Base-by-base conservation (phyloP, 2,888 invertebrate genomes). In the Hypomecis atomaria region DNA sequence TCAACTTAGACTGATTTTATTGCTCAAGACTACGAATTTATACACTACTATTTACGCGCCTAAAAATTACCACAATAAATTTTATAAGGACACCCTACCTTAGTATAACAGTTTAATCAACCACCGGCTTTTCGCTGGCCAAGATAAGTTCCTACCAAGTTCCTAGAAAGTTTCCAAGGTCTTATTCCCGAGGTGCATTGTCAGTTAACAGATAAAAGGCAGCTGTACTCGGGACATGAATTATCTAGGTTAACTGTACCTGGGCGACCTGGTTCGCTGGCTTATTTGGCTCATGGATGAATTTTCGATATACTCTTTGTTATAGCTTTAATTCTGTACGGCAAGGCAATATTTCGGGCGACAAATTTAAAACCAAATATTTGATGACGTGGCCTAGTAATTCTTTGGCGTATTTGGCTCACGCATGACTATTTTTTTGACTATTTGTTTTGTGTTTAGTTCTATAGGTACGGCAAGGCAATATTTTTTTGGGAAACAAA, bases 231-330 rank as follows among this genome's bases (percentile, higher is more conserved):
- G 65, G 60, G 62, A 59, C 72, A 71, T 77, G 72, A 78, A 77
- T 73, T 77, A 81, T 75, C 71, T 73, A 70, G 78, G 76, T 73
- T 80, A 78, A 70, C 71, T 68, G 61, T 59, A 65, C 65, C 67
- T 73, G 76, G 71, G 67, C 62, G 76, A 72, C 76, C 75, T 68
- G 73, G 71, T 76, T 78, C 68, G 59, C 58, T 47, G 58, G 63
- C 69, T 72, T 74, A 72, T 72, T 75, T 69, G 71, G 61, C 62
- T 55, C 66, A 62, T 53, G 47, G 13, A 8, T 13, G 13, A 9
- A 23, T 37, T 50, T 50, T 50, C 13, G 50, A 13, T 13, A 13
- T 13, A 50, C 50, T 38, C 9, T 50, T 8, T 8, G 1, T 34
- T 36, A 34, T 34, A 47, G 0, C 40, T 9, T 9, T 9, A 40